Conservation (phyloP, 2,113 vertebrate species). For the Chamaetylas fuelleborni region DNA sequence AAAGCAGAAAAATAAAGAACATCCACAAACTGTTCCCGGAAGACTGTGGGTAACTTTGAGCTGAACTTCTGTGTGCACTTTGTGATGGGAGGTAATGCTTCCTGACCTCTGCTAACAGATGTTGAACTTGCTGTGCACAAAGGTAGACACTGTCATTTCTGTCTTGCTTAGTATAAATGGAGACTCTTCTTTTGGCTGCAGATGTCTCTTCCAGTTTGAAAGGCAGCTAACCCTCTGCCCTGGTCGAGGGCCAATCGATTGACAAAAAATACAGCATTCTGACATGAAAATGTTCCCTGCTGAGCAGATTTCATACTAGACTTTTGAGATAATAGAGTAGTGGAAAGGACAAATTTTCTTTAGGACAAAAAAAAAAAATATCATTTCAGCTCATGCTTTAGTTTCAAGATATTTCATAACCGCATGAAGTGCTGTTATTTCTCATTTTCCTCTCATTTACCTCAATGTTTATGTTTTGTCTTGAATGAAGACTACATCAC, state of each 20-base stretch:
- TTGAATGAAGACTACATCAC: neutral
- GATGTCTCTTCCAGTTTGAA: neutral
- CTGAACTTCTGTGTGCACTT: neutral
- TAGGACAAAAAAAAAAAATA: neutral
- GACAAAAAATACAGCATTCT: neutral
- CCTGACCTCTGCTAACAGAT: neutral
- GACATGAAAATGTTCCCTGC: neutral
- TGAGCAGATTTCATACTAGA: neutral
- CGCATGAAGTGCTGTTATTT: neutral
- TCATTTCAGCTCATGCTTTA: neutral
- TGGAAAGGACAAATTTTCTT: neutral
- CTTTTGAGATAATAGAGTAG: neutral
- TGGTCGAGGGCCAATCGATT: neutral
- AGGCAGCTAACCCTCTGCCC: neutral
- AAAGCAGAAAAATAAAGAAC: neutral
- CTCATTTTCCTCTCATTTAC: neutral
- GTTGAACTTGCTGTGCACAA: neutral
- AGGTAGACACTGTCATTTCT: neutral
- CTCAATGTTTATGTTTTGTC: conserved; percentile 32
- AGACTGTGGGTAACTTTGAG: neutral
- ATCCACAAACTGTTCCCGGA: neutral
- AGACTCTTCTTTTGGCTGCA: neutral
- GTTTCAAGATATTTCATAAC: conserved; percentile 35
- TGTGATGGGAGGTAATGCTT: neutral
- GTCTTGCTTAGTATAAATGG: neutral